Percentiles rank a stretch among this genome's conserved stretches.
Conservation (phyloP, 2,888 invertebrate genomes). For the Diabrotica balteata region DNA sequence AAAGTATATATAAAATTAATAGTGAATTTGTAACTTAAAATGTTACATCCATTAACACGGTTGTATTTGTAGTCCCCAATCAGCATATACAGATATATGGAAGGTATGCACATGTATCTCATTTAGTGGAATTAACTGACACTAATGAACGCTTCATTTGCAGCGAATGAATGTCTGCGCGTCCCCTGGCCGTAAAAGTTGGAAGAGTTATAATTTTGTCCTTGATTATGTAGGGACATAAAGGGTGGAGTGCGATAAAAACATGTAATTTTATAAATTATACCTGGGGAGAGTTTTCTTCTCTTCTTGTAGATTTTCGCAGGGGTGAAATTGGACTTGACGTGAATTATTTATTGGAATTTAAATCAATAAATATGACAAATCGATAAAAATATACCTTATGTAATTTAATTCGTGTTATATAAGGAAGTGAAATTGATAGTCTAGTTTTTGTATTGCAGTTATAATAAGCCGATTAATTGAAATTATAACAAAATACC, state of each 20-base stretch:
- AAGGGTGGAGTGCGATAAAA: conserved; percentile 19
- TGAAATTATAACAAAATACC: too few species aligned
- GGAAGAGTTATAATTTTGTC: conserved; percentile 7
- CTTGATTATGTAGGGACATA: conserved; percentile 15
- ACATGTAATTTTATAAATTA: conserved; percentile 30
- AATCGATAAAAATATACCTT: conserved; percentile 13
- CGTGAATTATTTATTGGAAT: conserved; percentile 17
- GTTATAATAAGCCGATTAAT: neutral
- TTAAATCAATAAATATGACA: conserved; percentile 23
- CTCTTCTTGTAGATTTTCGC: conserved; percentile 21
- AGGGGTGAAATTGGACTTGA: conserved; percentile 19
- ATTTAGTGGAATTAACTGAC: conserved; percentile 5
- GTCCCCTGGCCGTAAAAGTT: conserved; percentile 8
- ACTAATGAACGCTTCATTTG: conserved; percentile 12
- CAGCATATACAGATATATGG: too few species aligned
- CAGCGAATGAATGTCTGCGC: neutral
- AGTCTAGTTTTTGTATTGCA: neutral
- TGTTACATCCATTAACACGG: too few species aligned
- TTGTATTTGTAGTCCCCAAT: too few species aligned
- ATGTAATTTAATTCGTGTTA: conserved; percentile 8
- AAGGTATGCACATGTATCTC: too few species aligned
- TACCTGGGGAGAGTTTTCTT: conserved; percentile 21
- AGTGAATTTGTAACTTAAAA: too few species aligned
- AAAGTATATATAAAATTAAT: too few species aligned
- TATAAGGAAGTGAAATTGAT: neutral